phyloP scores from a whole-genome alignment of 2,113 vertebrate species.

The Sinocyclocheilus anophthalmus region DNA sequence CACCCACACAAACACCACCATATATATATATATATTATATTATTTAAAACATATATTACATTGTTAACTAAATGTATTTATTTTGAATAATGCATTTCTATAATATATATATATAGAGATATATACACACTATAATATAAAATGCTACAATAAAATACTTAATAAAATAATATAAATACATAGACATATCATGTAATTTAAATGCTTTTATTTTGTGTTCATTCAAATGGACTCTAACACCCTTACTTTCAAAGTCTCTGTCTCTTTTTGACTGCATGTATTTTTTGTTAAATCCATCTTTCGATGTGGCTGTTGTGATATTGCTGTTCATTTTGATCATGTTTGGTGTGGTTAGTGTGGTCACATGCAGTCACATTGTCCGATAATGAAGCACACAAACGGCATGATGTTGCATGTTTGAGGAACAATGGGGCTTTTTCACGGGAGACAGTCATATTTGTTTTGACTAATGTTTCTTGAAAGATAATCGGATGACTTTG shows the following conservation, averaged over 20 bases:
- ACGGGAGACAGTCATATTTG: background rate
- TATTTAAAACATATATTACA: too few species aligned
- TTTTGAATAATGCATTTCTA: too few species aligned
- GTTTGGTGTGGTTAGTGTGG: background rate
- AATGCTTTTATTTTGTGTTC: background rate
- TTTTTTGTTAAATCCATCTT: background rate
- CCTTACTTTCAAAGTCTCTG: background rate
- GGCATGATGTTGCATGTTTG: slow-evolving; percentile 25
- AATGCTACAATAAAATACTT: too few species aligned
- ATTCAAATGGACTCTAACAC: background rate
- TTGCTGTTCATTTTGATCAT: background rate
- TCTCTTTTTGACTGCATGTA: background rate
- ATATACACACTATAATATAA: too few species aligned
- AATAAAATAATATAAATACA: too few species aligned
- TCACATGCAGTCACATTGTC: background rate
- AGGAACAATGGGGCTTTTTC: background rate
- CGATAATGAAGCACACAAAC: background rate
- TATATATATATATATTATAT: too few species aligned
- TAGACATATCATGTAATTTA: too few species aligned
- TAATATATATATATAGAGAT: too few species aligned
- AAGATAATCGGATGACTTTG: background rate
- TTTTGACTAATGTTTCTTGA: background rate
- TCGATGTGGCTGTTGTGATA: slow-evolving; percentile 19
- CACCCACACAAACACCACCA: too few species aligned
- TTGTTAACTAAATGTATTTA: too few species aligned